These are phyloP conservation scores for Ostrea denselamellosa DNA, from an alignment of 1,140 invertebrate species.

Conservation along the genomic window DNA sequence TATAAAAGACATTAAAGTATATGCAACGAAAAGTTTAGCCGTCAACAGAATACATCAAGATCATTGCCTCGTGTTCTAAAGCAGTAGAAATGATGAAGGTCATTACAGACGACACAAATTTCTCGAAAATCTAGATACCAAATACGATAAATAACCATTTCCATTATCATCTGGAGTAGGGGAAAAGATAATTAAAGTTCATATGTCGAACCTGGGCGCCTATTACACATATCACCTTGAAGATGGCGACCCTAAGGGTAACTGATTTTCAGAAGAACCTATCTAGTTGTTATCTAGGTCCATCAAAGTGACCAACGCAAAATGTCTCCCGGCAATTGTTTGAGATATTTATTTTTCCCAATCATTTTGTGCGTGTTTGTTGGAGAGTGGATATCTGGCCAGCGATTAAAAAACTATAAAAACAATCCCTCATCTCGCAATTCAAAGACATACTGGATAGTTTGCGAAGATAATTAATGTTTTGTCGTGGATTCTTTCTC, in stretches of 20 bases:
- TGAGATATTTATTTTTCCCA: conserved; percentile 36
- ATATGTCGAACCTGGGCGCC: conserved; percentile 19
- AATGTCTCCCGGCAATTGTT: conserved; percentile 30
- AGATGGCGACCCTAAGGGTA: conserved; percentile 26
- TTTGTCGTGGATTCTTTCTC: not conserved
- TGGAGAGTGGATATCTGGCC: not conserved
- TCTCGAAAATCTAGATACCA: conserved; percentile 31
- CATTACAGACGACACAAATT: not conserved
- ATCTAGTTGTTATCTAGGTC: conserved; percentile 32
- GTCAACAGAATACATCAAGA: not conserved
- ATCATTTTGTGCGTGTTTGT: conserved; percentile 14
- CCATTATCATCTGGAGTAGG: conserved; percentile 25
- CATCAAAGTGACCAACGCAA: conserved; percentile 39
- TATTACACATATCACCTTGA: conserved; percentile 9
- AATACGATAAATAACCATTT: conserved; percentile 31
- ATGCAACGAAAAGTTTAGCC: too few relatives aligned
- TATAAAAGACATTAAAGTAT: too few relatives aligned
- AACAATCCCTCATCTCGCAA: not conserved
- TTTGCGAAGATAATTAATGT: conserved; percentile 26
- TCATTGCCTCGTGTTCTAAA: not conserved
- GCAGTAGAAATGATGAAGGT: not conserved
- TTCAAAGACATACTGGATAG: conserved; percentile 17
- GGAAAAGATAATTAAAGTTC: conserved; percentile 33
- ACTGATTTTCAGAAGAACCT: not conserved
- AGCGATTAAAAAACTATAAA: conserved; percentile 29